Base-by-base conservation (phyloP, 2,113 vertebrate species). In the Trachemys scripta region DNA sequence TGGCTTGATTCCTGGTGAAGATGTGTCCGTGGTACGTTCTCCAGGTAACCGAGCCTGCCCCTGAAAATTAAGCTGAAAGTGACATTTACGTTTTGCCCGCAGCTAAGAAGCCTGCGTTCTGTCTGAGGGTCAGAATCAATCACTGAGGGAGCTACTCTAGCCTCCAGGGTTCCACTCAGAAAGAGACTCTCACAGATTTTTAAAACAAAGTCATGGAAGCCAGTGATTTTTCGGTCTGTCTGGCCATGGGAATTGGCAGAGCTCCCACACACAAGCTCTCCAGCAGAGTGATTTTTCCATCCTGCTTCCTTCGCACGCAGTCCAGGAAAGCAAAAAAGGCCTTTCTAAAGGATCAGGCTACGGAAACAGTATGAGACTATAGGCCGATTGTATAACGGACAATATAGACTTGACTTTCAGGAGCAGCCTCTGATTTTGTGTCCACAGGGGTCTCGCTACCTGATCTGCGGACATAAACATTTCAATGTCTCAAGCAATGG, bases 1-100 rank as follows among this genome's bases (percentile, higher is more conserved):
- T 25, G 38, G 38, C 12, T 38, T 81, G 22, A 65, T 59, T 91
- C 92, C 92, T 90, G 92, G 88, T 94, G 93, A 93, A 96, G 89
- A 89, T 89, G 84, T 42, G 88, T 97, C 97, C 94, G 84, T 88
- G 75, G 85, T 95, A 83, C 24, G 0, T 93, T 95, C 94, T 87
- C 80, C 93, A 80, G 87, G 94, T 95, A 96, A 97, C 87, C 3
- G 42, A 97, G 89, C 62, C 93, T 85, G 89, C 79, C 93, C 94
- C 83, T 54, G 42, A 94, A 96, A 95, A 97, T 96, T 56, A 96
- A 81, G 78, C 94, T 91, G 94, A 76, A 95, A 97, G 92, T 97
- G 94, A 92, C 95, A 96, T 97, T 97, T 78, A 5, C 72, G 86
- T 92, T 94, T 95, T 89, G 89, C 96, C 82, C 3, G 12, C 94